Percentiles rank a stretch among this genome's conserved stretches.
Conservation (phyloP, 2,888 invertebrate genomes). For the Dermolepida albohirtum region DNA sequence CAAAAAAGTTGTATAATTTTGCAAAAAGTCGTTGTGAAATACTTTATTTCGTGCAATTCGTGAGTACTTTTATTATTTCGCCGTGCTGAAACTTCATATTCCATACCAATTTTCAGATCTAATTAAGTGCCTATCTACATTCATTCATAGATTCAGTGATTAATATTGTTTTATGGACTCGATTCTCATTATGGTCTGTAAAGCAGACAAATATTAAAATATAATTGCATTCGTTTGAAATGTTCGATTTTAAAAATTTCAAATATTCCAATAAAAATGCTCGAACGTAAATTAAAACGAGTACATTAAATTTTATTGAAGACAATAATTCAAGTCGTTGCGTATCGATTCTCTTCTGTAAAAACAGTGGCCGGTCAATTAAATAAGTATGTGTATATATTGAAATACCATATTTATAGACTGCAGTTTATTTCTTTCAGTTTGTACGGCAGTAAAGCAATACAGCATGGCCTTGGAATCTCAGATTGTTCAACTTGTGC, state of each 20-base stretch:
- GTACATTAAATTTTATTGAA: constrained; percentile 42
- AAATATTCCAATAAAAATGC: constrained; percentile 41
- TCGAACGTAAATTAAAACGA: constrained; percentile 40
- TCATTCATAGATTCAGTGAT: constrained; percentile 8
- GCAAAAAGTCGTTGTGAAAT: constrained; percentile 23
- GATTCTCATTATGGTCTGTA: constrained; percentile 28
- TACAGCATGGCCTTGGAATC: constrained; percentile 40
- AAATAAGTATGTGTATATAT: constrained; percentile 45
- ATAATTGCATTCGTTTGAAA: constrained; percentile 35
- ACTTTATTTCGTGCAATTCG: constrained; percentile 31
- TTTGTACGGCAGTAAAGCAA: constrained; percentile 20
- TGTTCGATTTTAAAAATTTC: constrained; percentile 39
- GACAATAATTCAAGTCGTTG: constrained; percentile 41
- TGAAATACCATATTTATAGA: constrained; percentile 45
- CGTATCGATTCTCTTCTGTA: constrained; percentile 38
- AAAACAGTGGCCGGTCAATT: constrained; percentile 45
- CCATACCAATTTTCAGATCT: constrained; percentile 24
- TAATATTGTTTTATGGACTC: constrained; percentile 21
- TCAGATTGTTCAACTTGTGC: constrained; percentile 42
- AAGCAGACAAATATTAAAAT: constrained; percentile 33
- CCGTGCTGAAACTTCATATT: constrained; percentile 18
- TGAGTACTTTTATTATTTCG: constrained; percentile 29
- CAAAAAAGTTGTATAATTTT: constrained; percentile 32
- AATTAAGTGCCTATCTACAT: constrained; percentile 26
- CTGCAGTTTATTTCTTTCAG: constrained; percentile 42